A percentile compares a stretch with the other conserved stretches of the same genome.
Evolutionary conservation across 2,113 vertebrate genomes (phyloP).

Genomic region (Tretioscincus oriximinensis): DNA sequence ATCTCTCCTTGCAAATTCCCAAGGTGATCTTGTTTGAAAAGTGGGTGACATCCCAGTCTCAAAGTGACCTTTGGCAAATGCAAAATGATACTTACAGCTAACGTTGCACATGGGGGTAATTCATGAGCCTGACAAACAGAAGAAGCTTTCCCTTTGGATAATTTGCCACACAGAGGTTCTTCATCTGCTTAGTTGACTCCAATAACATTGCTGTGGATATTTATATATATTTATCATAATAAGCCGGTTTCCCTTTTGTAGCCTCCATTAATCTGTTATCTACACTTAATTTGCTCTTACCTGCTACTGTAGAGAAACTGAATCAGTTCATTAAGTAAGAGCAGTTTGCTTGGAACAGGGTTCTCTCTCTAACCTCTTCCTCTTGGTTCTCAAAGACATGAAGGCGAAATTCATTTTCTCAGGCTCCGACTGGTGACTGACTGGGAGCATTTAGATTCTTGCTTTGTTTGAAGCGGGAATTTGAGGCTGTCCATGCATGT

Average conservation of each 20-base stretch:
- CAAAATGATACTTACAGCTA: accelerated
- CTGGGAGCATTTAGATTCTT: no score
- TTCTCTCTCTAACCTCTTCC: neutral
- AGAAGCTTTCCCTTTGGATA: constrained; percentile 47
- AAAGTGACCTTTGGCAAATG: constrained; percentile 41
- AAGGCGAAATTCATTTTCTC: accelerated
- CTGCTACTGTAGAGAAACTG: constrained; percentile 55
- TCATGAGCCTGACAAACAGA: constrained; percentile 58
- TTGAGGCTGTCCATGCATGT: no score
- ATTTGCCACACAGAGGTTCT: constrained; percentile 60
- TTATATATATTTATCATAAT: constrained; percentile 65
- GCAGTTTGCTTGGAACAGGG: constrained; percentile 8
- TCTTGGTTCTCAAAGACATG: neutral
- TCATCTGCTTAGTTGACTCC: constrained; percentile 51
- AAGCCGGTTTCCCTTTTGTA: constrained; percentile 50
- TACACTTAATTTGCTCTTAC: constrained; percentile 65
- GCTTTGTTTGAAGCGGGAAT: neutral
- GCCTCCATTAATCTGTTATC: constrained; percentile 66
- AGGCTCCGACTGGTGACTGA: neutral
- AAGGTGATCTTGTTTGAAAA: neutral
- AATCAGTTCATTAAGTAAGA: constrained; percentile 62
- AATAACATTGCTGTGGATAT: constrained; percentile 47
- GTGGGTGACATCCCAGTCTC: constrained; percentile 26
- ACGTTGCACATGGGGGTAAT: constrained; percentile 42
- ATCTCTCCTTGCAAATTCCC: neutral